Base-by-base conservation (phyloP, 2,797 vertebrate genomes). In the Hoplostethus mediterraneus region DNA sequence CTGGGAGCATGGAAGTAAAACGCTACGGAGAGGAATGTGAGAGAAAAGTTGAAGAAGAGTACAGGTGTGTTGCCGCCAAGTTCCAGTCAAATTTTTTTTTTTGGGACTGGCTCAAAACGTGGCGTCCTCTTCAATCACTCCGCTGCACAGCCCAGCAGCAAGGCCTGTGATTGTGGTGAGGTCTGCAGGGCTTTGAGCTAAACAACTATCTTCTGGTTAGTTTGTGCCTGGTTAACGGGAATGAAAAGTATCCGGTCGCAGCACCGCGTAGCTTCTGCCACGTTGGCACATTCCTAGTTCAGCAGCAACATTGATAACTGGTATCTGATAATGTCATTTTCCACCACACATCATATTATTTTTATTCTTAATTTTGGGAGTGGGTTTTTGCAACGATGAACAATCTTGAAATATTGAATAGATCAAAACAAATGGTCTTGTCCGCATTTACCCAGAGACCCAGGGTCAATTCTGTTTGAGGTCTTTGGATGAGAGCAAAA, bases 1-100 rank as follows among this genome's bases (percentile, higher is more conserved):
- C 67, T 74, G 21, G 14, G 36, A 65, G 70, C 10, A 17, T 58
- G 47, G 69, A 82, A 71, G 79, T 63, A 1, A 69, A 69, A 44
- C 1, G 51, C 64, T 9, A 21, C 48, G 68, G 74, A 21, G 38
- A 74, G 66, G 36, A 52, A 38, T 47, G 30, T 54, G 57, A 25
- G 64, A 66, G 49, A 67, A 10, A 74, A 64, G 75, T 68, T 21
- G 60, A 21, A 62, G 33, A 40, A 17, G 44, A 52, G 48, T 38
- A 10, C 13, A 59, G 33, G n/a, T 59, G 71, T 66, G 55, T 57
- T 44, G 40, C 2, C 44, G 42, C 5, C 21, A 28, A 30, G 61
- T 67, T 61, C 49, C 33, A 28, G 57, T 62, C n/a, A 38, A 40
- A 5, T 25, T 73, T 5, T 28, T 12, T 47, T 13, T 40, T 12